A percentile compares a stretch with the other conserved stretches of the same genome.
Evolutionary conservation across 2,797 vertebrate genomes (phyloP).

Genomic region (Pteronotus mesoamericanus): DNA sequence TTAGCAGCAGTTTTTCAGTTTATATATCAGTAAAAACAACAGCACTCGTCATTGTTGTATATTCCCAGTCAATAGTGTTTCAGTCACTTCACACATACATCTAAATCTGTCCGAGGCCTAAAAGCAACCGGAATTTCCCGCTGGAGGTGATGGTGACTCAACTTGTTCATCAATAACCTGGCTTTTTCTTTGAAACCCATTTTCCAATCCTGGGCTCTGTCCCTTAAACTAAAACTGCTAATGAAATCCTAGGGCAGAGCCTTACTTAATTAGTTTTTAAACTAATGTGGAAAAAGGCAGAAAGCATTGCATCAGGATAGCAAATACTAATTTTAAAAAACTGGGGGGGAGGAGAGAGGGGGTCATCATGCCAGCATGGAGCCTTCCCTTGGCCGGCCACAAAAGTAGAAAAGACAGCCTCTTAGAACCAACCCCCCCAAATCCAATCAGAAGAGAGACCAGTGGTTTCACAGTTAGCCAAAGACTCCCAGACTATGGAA

Average conservation of each 20-base stretch:
- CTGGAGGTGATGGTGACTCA: not conserved
- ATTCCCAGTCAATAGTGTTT: slow-evolving; percentile 73
- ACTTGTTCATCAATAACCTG: not conserved
- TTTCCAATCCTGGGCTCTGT: not conserved
- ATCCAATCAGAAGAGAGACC: slow-evolving; percentile 33
- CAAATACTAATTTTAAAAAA: slow-evolving; percentile 14
- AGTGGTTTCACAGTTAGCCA: slow-evolving; percentile 21
- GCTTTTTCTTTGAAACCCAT: slow-evolving; percentile 36
- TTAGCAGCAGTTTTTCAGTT: slow-evolving; percentile 85
- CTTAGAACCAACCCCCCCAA: not conserved
- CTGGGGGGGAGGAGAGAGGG: not conserved
- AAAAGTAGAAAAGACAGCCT: slow-evolving; percentile 1
- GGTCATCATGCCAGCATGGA: not conserved
- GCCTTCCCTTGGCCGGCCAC: not conserved
- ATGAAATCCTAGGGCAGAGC: slow-evolving; percentile 31
- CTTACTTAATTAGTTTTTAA: slow-evolving; percentile 24
- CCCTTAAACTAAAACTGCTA: not conserved
- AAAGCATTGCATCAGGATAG: not conserved
- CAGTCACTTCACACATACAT: slow-evolving; percentile 76
- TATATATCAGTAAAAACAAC: slow-evolving; percentile 83
- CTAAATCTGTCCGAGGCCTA: slow-evolving; percentile 52
- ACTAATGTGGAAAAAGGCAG: not conserved
- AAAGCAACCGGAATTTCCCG: slow-evolving; percentile 42
- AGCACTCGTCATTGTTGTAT: slow-evolving; percentile 77
- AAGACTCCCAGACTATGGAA: slow-evolving; percentile 24